phyloP scores from a whole-genome alignment of 2,888 invertebrate genomes.

The Synergus japonicus region DNA sequence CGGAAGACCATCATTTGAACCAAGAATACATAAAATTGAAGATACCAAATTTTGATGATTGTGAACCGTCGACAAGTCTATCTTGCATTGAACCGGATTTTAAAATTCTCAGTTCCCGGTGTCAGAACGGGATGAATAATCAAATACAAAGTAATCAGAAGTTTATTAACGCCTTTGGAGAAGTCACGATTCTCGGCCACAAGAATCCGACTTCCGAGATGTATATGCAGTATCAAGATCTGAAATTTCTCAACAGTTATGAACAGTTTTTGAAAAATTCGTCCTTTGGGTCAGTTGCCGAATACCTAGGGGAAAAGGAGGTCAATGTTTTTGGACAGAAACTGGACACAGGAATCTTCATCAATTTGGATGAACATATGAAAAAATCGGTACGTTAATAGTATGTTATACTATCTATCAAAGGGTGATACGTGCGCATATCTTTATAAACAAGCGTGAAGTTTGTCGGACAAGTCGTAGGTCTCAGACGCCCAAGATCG shows the following conservation, averaged over 20 bases:
- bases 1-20: constrained; percentile 54
- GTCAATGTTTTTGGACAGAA: constrained; percentile 70
- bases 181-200: constrained; percentile 51
- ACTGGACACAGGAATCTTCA: constrained; percentile 63
- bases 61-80: constrained; percentile 51
- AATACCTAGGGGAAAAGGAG: constrained; percentile 60
- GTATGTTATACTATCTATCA: no score
- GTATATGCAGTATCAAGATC: constrained; percentile 66
- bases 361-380: constrained; percentile 60
- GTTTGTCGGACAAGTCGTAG: no score
- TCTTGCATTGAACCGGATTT: constrained; percentile 60
- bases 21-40: constrained; percentile 61
- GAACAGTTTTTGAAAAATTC: constrained; percentile 65
- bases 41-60: constrained; percentile 62
- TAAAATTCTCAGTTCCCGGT: constrained; percentile 55
- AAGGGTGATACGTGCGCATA: no score
- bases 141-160: constrained; percentile 40
- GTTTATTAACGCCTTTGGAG: constrained; percentile 41
- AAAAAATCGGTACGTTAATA: constrained; percentile 58
- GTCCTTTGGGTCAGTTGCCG: constrained; percentile 50
- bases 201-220: constrained; percentile 56
- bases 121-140: constrained; percentile 49
- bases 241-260: constrained; percentile 67
- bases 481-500: no score
- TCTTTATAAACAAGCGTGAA: no score